phyloP scores from a whole-genome alignment of 1,140 invertebrate genomes.

The Tetramorium parvispinum region DNA sequence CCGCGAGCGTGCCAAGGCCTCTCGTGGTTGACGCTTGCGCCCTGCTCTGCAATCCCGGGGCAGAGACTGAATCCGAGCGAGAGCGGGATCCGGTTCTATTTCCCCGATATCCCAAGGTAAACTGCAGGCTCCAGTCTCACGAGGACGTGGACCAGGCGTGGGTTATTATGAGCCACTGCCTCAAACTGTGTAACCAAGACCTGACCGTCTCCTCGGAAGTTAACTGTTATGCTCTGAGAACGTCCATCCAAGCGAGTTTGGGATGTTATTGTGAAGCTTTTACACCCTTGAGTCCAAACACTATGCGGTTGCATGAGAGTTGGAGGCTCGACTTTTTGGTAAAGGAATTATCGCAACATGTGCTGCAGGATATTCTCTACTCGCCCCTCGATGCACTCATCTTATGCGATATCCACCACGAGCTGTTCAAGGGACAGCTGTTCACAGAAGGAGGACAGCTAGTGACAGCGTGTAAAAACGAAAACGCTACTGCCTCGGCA shows the following conservation, averaged over 20 bases:
- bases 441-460: neutral
- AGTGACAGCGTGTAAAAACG: neutral
- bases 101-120: conserved; percentile 38
- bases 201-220: neutral
- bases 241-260: neutral
- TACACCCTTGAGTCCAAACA: conserved; percentile 4
- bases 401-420: neutral
- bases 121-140: conserved; percentile 54
- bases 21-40: conserved; percentile 71
- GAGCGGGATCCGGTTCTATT: conserved; percentile 16
- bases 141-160: conserved; percentile 58
- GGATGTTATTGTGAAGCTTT: conserved; percentile 39
- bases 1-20: conserved; percentile 65
- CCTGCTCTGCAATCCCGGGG: conserved; percentile 51
- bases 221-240: conserved; percentile 47
- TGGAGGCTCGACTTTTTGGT: conserved; percentile 22
- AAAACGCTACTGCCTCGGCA: too few relatives aligned
- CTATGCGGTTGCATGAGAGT: neutral
- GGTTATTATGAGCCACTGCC: conserved; percentile 63
- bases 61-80: conserved; percentile 4
- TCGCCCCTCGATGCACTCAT: conserved; percentile 1
- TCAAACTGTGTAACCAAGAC: conserved; percentile 43
- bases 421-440: neutral
- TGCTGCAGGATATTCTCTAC: neutral
- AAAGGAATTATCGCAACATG: neutral